A percentile compares a stretch with the other conserved stretches of the same genome.
Conservation (phyloP, 2,888 invertebrate species). For the Calliopum simillimum region DNA sequence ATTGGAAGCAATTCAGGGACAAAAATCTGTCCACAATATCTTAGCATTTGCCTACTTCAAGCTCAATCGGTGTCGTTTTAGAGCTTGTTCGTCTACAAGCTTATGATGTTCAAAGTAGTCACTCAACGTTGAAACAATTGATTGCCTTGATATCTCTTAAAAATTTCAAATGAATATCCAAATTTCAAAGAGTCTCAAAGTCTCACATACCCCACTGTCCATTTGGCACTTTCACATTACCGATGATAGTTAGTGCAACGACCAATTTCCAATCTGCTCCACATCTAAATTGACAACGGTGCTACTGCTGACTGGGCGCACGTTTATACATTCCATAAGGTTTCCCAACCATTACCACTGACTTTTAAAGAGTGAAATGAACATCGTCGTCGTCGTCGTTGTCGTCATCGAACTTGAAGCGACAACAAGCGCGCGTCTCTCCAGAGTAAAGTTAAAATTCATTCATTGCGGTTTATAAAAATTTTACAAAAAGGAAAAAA, state of each 20-base stretch:
- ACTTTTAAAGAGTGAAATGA: neutral
- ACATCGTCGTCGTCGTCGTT: neutral
- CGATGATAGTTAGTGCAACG: neutral
- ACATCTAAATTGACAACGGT: slow-evolving; percentile 19
- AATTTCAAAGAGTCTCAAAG: too few relatives aligned
- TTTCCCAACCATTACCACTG: neutral
- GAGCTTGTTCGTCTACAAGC: too few relatives aligned
- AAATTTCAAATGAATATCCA: too few relatives aligned
- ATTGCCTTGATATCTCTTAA: too few relatives aligned
- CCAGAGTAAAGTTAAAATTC: slow-evolving; percentile 10
- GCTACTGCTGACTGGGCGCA: neutral
- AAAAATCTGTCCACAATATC: too few relatives aligned
- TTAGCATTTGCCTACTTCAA: too few relatives aligned
- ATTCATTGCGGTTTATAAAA: slow-evolving; percentile 23
- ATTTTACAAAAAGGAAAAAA: neutral
- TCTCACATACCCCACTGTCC: too few relatives aligned
- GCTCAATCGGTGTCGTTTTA: too few relatives aligned
- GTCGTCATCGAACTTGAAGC: neutral
- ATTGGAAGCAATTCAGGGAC: too few relatives aligned
- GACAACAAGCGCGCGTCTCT: slow-evolving; percentile 13
- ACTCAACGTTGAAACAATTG: too few relatives aligned
- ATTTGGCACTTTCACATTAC: neutral
- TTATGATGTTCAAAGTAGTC: too few relatives aligned
- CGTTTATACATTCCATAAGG: neutral
- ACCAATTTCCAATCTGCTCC: slow-evolving; percentile 28